These are phyloP conservation scores for Atethmia centrago DNA, from an alignment of 2,888 invertebrate genomes.

Conservation along the genomic window DNA sequence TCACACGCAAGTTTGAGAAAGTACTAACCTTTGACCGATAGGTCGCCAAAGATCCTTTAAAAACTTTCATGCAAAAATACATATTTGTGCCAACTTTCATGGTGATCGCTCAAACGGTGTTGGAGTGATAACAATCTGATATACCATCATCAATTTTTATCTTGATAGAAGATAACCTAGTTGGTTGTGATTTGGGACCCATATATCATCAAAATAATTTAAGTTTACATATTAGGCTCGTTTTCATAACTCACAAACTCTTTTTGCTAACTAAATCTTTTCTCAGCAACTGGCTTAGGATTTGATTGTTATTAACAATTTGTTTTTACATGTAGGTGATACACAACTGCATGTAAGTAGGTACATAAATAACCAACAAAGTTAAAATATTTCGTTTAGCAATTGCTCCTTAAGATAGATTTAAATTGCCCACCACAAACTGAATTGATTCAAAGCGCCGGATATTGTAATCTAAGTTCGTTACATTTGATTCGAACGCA, in stretches of 20 bases:
- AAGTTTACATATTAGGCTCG: not conserved
- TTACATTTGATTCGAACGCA: conserved; percentile 24
- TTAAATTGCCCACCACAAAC: conserved; percentile 16
- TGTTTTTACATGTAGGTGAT: not conserved
- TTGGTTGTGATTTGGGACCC: not conserved
- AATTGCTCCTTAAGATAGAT: conserved; percentile 12
- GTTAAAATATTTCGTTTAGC: not conserved
- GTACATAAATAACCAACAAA: not conserved
- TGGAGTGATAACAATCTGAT: not conserved
- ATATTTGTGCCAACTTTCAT: not conserved
- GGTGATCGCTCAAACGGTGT: not conserved
- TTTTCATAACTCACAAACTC: not conserved
- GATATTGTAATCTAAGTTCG: conserved; percentile 39
- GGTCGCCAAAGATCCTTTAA: not conserved
- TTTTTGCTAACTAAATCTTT: not conserved
- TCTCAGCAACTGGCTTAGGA: not conserved
- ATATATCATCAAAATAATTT: conserved; percentile 4
- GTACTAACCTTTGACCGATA: no score
- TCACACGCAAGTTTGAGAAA: not conserved
- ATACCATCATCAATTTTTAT: conserved; percentile 1
- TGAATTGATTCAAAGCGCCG: conserved; percentile 24
- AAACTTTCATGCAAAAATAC: not conserved
- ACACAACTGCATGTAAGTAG: not conserved
- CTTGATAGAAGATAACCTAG: not conserved
- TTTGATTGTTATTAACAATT: not conserved